phyloP scores from a whole-genome alignment of 2,113 vertebrate genomes.

The Brachirus orientalis region DNA sequence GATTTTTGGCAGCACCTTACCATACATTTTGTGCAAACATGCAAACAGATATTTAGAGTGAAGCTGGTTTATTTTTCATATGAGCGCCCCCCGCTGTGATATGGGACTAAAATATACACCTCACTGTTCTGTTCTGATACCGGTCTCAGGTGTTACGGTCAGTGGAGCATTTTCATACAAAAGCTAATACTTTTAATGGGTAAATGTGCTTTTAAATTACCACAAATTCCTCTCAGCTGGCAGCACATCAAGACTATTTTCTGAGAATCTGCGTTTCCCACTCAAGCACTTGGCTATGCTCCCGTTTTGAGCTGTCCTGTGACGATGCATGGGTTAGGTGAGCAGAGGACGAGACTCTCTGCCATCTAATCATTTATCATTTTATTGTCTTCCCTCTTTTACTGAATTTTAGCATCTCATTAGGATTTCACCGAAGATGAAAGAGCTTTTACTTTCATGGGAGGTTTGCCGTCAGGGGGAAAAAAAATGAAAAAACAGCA shows the following conservation, averaged over 20 bases:
- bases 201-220: slow-evolving; percentile 36
- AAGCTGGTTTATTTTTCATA: no score
- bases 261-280: no score
- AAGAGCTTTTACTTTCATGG: neutral
- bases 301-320: no score
- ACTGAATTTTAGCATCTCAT: slow-evolving; percentile 7
- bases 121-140: no score
- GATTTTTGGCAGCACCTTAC: slow-evolving; percentile 26
- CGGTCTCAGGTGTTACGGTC: neutral
- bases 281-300: no score
- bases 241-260: no score
- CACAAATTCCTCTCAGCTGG: slow-evolving; percentile 4
- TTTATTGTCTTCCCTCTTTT: neutral
- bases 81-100: no score
- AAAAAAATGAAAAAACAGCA: no score
- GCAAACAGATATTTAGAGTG: no score
- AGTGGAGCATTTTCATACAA: slow-evolving; percentile 34
- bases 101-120: no score
- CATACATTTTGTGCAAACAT: slow-evolving; percentile 31
- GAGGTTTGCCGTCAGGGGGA: no score
- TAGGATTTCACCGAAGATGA: neutral
- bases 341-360: slow-evolving; percentile 9
- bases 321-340: no score
- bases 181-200: slow-evolving; percentile 1
- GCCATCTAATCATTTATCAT: slow-evolving; percentile 30